Evolutionary conservation across 2,797 vertebrate species (phyloP).

Genomic region (Balearica regulorum): DNA sequence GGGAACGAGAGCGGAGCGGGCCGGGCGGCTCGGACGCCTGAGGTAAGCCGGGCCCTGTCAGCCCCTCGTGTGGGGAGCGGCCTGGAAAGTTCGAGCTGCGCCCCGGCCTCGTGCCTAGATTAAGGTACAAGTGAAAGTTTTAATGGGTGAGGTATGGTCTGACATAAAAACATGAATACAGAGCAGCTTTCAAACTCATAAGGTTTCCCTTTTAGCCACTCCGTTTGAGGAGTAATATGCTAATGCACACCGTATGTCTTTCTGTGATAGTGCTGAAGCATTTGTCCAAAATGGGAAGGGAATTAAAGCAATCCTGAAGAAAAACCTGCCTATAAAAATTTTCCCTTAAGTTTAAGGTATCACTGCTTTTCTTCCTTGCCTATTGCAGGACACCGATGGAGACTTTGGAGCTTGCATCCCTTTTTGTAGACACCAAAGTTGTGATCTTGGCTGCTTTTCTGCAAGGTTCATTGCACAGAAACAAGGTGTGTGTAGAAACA

Average conservation of each 20-base stretch:
- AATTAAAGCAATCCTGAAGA: background rate
- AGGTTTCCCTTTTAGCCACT: accelerated
- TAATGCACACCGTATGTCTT: accelerated
- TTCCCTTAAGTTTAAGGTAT: background rate
- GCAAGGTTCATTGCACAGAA: background rate
- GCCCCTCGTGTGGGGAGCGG: too few relatives aligned
- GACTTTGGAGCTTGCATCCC: background rate
- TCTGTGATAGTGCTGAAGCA: background rate
- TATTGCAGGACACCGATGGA: background rate
- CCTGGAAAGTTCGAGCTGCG: background rate
- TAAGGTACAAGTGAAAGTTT: accelerated
- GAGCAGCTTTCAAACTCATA: too few relatives aligned
- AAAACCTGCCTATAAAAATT: background rate
- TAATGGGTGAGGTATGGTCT: background rate
- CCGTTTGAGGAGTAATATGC: accelerated
- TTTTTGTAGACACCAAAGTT: background rate
- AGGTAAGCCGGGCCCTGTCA: background rate
- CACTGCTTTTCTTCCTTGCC: background rate
- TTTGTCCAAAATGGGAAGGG: background rate
- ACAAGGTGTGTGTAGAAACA: background rate
- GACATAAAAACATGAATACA: accelerated
- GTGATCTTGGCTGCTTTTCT: background rate
- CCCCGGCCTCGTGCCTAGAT: accelerated
- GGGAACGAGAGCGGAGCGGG: background rate
- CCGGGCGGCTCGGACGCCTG: too few relatives aligned